Conservation (phyloP, 2,888 invertebrate genomes). For the Cheilosia vulpina region DNA sequence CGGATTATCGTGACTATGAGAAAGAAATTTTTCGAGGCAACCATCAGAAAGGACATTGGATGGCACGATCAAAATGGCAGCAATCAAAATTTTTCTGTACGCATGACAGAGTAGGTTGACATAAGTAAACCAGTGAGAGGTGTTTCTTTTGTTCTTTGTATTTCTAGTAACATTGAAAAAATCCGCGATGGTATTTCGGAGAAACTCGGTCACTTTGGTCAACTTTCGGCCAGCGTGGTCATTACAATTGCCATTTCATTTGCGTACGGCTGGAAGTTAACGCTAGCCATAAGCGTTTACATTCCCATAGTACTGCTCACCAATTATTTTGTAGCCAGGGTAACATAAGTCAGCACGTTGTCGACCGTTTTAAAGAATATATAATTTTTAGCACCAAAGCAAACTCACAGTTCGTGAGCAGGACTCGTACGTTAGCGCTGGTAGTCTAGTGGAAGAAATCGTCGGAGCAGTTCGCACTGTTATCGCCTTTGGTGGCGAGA, state of each 20-base stretch:
- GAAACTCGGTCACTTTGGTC: conserved; percentile 90
- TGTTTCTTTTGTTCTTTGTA: background rate
- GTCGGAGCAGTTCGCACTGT: conserved; percentile 89
- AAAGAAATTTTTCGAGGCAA: conserved; percentile 86
- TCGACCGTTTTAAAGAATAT: background rate
- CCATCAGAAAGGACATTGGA: conserved; percentile 88
- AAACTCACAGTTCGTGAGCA: conserved; percentile 87
- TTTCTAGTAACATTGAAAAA: conserved; percentile 88
- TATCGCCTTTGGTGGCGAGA: conserved; percentile 90
- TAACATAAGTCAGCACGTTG: conserved; percentile 78
- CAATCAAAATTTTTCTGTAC: conserved; percentile 88
- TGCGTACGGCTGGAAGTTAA: conserved; percentile 92
- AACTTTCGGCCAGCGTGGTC: conserved; percentile 84
- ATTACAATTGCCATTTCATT: conserved; percentile 86
- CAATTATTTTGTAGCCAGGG: conserved; percentile 90
- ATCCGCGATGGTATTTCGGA: conserved; percentile 93
- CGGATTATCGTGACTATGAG: conserved; percentile 86
- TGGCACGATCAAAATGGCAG: conserved; percentile 89
- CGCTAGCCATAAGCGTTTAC: conserved; percentile 90
- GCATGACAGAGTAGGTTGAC: conserved; percentile 87
- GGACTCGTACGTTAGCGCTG: conserved; percentile 90
- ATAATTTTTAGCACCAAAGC: conserved; percentile 85
- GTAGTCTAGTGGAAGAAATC: conserved; percentile 90
- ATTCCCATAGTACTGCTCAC: conserved; percentile 90
- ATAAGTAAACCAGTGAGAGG: too few species aligned